A percentile compares a stretch with the other conserved stretches of the same genome.
Conservation (phyloP, 2,797 vertebrate species). For the Diceros bicornis region DNA sequence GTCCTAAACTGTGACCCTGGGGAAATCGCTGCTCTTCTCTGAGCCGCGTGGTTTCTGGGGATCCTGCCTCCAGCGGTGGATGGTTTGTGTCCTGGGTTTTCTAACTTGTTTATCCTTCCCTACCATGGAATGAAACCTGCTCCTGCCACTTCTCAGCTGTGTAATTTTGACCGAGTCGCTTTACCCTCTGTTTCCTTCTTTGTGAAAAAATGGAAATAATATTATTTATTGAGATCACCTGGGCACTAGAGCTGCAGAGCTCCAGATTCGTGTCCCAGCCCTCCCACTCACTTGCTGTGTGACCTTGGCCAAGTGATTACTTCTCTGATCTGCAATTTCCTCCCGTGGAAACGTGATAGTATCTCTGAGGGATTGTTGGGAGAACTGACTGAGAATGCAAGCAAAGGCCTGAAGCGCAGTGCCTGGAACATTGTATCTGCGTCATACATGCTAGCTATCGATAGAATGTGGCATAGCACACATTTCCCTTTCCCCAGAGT, state of each 20-base stretch:
- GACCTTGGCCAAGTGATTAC: slow-evolving; percentile 21
- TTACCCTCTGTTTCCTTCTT: slow-evolving; percentile 23
- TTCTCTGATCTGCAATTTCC: slow-evolving; percentile 27
- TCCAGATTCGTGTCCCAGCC: background rate
- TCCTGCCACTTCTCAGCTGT: background rate
- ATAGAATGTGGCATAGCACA: background rate
- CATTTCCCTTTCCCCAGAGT: background rate
- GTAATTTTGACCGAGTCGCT: slow-evolving; percentile 3
- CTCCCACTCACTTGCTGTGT: background rate
- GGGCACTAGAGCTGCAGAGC: background rate
- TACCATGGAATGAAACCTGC: background rate
- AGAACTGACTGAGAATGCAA: slow-evolving; percentile 62
- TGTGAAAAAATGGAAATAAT: background rate
- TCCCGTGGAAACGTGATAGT: slow-evolving; percentile 1
- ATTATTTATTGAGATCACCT: background rate
- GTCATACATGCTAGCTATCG: slow-evolving; percentile 3
- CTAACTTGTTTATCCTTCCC: background rate
- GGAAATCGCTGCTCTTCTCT: background rate
- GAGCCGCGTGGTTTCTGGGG: background rate
- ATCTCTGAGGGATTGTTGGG: background rate
- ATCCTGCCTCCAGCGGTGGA: background rate
- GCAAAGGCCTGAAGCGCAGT: background rate
- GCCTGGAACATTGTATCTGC: background rate
- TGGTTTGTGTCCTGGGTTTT: background rate
- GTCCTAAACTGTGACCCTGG: background rate